These are phyloP conservation scores for Apodemia zela DNA, from an alignment of 2,888 invertebrate species.

Conservation along the genomic window DNA sequence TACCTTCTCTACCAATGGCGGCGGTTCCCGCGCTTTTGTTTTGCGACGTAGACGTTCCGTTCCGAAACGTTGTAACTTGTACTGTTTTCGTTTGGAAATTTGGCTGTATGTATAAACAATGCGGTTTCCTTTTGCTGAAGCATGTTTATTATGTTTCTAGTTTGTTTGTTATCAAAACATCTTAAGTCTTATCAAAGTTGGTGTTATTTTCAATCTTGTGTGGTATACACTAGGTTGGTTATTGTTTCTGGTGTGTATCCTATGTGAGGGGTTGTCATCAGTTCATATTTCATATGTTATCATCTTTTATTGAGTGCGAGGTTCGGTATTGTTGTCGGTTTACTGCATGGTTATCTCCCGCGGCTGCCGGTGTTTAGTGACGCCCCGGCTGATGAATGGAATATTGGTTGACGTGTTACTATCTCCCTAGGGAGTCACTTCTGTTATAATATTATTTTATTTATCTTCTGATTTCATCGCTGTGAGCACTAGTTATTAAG, in stretches of 20 bases:
- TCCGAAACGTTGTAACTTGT: slow-evolving; percentile 75
- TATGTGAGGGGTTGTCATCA: slow-evolving; percentile 61
- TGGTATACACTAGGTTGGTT: slow-evolving; percentile 33
- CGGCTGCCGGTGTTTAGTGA: slow-evolving; percentile 71
- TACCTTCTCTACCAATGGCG: slow-evolving; percentile 76
- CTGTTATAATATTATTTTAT: slow-evolving; percentile 35
- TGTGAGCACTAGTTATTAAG: slow-evolving; percentile 10
- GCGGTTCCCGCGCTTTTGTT: slow-evolving; percentile 78
- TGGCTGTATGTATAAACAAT: slow-evolving; percentile 67
- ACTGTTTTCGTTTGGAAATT: slow-evolving; percentile 70
- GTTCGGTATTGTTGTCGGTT: slow-evolving; percentile 75
- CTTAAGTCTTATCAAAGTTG: slow-evolving; percentile 38
- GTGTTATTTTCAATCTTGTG: slow-evolving; percentile 37
- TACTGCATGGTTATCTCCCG: slow-evolving; percentile 72
- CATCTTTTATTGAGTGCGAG: slow-evolving; percentile 81
- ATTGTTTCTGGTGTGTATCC: slow-evolving; percentile 30
- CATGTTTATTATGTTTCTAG: slow-evolving; percentile 62
- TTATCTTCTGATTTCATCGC: slow-evolving; percentile 28
- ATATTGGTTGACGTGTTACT: slow-evolving; percentile 54
- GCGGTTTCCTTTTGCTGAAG: slow-evolving; percentile 73
- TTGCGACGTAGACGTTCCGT: slow-evolving; percentile 61
- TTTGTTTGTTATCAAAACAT: slow-evolving; percentile 43
- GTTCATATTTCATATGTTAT: slow-evolving; percentile 80
- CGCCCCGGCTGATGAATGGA: slow-evolving; percentile 69
- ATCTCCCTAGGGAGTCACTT: slow-evolving; percentile 35